A percentile compares a stretch with the other conserved stretches of the same genome.
phyloP scores from a whole-genome alignment of 2,797 vertebrate species.

The Pangasius krempfi region DNA sequence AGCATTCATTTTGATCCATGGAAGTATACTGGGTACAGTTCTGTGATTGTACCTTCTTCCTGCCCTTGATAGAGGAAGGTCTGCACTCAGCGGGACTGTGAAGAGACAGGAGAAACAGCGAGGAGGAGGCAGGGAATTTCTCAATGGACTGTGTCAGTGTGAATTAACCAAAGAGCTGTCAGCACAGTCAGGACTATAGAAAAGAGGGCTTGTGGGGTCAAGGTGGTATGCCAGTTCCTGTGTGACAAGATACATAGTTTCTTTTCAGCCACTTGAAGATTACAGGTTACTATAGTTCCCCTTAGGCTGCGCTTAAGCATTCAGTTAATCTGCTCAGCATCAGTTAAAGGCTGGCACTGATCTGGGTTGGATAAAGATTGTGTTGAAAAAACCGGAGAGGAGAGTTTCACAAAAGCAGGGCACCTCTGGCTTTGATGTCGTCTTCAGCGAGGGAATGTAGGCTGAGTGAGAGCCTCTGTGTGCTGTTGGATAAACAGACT shows the following conservation, averaged over 20 bases:
- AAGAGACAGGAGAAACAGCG: conserved; percentile 23
- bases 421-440: conserved; percentile 64
- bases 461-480: conserved; percentile 64
- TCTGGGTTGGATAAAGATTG: conserved; percentile 78
- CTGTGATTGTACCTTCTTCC: conserved; percentile 20
- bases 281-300: conserved; percentile 88
- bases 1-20: background rate
- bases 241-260: conserved; percentile 62
- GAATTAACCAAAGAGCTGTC: conserved; percentile 57
- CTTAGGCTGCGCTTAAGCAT: conserved; percentile 83
- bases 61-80: conserved; percentile 40
- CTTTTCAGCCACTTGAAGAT: conserved; percentile 73
- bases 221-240: conserved; percentile 59
- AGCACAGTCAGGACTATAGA: conserved; percentile 51
- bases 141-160: conserved; percentile 54
- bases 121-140: conserved; percentile 45
- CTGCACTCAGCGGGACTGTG: conserved; percentile 39
- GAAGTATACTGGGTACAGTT: background rate
- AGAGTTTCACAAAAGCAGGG: conserved; percentile 79
- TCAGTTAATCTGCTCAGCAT: conserved; percentile 84
- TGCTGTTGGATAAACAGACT: conserved; percentile 63
- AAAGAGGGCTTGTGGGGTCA: conserved; percentile 55
- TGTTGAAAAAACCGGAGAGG: conserved; percentile 80
- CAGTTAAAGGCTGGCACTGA: conserved; percentile 85
- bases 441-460: conserved; percentile 64